Base-by-base conservation (phyloP, 2,797 vertebrate genomes). In the Chelmon rostratus region DNA sequence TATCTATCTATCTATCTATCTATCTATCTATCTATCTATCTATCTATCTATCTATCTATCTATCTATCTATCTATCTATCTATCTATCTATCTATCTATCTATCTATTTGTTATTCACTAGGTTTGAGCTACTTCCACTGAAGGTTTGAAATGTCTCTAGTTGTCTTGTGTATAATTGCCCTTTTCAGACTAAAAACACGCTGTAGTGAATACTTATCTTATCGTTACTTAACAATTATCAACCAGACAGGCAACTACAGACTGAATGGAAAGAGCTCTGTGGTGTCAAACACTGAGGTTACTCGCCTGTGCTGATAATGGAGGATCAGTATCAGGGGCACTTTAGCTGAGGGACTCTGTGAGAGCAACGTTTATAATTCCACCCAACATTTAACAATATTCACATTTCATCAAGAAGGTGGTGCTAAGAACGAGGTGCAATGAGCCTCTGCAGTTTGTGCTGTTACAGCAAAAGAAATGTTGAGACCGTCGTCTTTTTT, bases 271-370 rank as follows among this genome's bases (percentile, higher is more conserved):
- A 44, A 16, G n/a, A 52, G 6, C 31, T 35, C 8, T 54, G 31
- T 8, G n/a, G 21, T n/a, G n/a, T 49, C 21, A 52, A 13, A 11
- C 49, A 25, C 11, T 35, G 42, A 28, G 18, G 57, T 57, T 58
- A 21, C n/a, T 47, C 31, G 37, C 31, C 8, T 18, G 42, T 13
- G 19, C 1, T 57, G 42, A 81, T 64, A 59, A 16, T 65, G 57
- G 15, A 68, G 66, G 56, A 47, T 63, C 10, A 35, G 66, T 56
- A 47, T 63, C 10, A 35, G 10, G 42, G 75, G 53, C 49, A 21
- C 23, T 67, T 71, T 15, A 35, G 18, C 25, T 18, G 21, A 58
- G 18, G 8, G 21, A 12, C 10, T 28, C 12, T 46, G 1, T 65
- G 6, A 53, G 1, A n/a, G n/a, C n/a, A n/a, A n/a, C 16, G 42